Evolutionary conservation across 2,797 vertebrate genomes (phyloP).

Genomic region (Xenentodon cancila): DNA sequence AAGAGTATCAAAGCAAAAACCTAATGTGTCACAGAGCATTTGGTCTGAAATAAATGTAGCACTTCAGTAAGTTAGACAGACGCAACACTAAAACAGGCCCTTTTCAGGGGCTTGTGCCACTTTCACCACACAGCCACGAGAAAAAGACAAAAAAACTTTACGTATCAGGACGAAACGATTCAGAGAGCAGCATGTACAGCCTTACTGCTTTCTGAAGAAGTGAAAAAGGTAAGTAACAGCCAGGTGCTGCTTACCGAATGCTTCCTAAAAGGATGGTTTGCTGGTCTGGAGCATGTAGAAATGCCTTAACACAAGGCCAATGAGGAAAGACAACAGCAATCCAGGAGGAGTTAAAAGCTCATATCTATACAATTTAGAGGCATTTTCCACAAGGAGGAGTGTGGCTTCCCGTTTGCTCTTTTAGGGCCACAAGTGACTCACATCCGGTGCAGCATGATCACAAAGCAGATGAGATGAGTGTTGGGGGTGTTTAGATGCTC

Average conservation of each 20-base stretch:
- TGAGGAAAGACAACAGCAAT: too few species aligned
- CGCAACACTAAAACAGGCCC: slow-evolving; percentile 1
- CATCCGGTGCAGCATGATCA: slow-evolving; percentile 54
- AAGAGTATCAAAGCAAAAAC: slow-evolving; percentile 31
- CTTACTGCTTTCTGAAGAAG: too few species aligned
- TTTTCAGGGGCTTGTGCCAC: slow-evolving; percentile 35
- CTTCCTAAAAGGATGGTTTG: too few species aligned
- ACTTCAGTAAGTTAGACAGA: slow-evolving; percentile 28
- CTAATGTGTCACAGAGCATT: slow-evolving; percentile 2
- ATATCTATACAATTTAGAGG: too few species aligned
- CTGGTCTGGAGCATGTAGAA: too few species aligned
- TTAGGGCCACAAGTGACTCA: slow-evolving; percentile 54
- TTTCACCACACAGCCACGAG: not conserved
- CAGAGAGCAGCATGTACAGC: too few species aligned
- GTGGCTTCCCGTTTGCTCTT: slow-evolving; percentile 33
- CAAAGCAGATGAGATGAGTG: slow-evolving; percentile 65
- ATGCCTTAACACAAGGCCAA: too few species aligned
- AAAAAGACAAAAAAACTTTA: too few species aligned
- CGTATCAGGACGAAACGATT: too few species aligned
- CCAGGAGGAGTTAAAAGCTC: too few species aligned
- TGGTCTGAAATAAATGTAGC: slow-evolving; percentile 31
- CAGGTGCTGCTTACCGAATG: too few species aligned
- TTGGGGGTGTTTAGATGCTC: slow-evolving; percentile 55
- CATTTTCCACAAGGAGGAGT: not conserved
- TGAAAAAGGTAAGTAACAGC: too few species aligned